A percentile compares a stretch with the other conserved stretches of the same genome.
These are phyloP conservation scores for Lepidocolaptes lacrymiger DNA, from an alignment of 2,797 vertebrate genomes.

Conservation along the genomic window DNA sequence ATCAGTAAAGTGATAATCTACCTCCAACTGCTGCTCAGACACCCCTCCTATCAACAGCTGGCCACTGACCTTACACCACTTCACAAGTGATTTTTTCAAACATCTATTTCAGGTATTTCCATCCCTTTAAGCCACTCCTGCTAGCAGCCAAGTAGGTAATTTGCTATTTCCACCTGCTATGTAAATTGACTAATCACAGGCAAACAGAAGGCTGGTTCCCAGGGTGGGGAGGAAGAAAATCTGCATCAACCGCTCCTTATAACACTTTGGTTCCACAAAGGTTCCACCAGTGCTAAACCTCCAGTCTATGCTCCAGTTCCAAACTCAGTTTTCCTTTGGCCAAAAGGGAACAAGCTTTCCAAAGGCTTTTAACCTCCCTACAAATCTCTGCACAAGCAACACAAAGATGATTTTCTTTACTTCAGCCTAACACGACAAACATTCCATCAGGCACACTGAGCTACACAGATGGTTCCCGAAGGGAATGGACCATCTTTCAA, in stretches of 20 bases:
- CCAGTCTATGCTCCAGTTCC: background rate
- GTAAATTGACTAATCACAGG: constrained; percentile 18
- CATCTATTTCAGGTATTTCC: background rate
- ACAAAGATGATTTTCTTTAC: background rate
- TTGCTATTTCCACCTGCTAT: background rate
- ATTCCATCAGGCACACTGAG: background rate
- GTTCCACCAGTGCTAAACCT: background rate
- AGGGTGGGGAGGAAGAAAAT: background rate
- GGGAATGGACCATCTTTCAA: constrained; percentile 38
- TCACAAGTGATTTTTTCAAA: background rate
- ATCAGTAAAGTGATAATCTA: background rate
- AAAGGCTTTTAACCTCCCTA: background rate
- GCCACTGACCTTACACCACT: background rate
- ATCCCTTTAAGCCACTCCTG: background rate
- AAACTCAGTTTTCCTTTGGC: background rate
- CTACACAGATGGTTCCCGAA: constrained; percentile 49
- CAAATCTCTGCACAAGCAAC: background rate
- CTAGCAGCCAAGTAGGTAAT: background rate
- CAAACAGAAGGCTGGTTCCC: background rate
- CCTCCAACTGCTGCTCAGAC: background rate
- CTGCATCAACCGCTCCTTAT: background rate
- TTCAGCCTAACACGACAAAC: background rate
- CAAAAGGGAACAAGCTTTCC: background rate
- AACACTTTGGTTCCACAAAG: background rate
- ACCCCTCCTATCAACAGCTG: background rate